Evolutionary conservation across 2,888 invertebrate species (phyloP), one percentile per base, ranked within the genome.

Genomic region (Lepidocyrtoides sp.): DNA sequence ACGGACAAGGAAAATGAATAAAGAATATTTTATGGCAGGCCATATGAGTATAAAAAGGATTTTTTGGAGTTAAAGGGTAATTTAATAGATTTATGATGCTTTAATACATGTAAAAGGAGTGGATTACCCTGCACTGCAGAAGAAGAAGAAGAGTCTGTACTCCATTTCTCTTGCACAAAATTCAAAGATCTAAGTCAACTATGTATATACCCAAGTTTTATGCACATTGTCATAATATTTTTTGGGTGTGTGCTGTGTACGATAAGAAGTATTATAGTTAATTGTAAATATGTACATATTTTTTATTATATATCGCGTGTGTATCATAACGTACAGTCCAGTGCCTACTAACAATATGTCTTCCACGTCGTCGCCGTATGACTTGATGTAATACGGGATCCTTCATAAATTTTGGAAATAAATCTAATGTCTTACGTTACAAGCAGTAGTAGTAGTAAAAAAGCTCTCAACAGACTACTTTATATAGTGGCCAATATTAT

Each of bases 81-180:
- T 89, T 89, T 89, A 89, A 84, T 89, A 89, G 89, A 89, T 89
- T 89, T 89, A 89, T 89, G 89, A 77, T 75, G 89, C 89, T 84
- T 84, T 89, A 84, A 89, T 84, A 84, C 84, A 89, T 84, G 84
- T 84, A 89, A 89, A 84, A 75, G 84, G 84, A 75, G 83, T 89
- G 89, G 89, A 89, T 89, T 89, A 82, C 41, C 20, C 72, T 72
- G 75, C 72, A 72, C 89, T 79, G 88, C 88, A 81, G n/a, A n/a
- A n/a, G 48, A 44, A 51, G 51, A 72, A 48, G 48, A 29, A 51
- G 20, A 23, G 51, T 7, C n/a, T 23, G 2, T 7, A 17, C 66
- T 66, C 66, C 66, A 66, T 1, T 32, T 17, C 32, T 32, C 29
- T 29, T 7, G 14, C 14, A 63, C 63, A 63, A 26, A 63, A 26